A percentile compares a stretch with the other conserved stretches of the same genome.
Evolutionary conservation across 2,797 vertebrate species (phyloP).

Genomic region (Epinephelus coioides): DNA sequence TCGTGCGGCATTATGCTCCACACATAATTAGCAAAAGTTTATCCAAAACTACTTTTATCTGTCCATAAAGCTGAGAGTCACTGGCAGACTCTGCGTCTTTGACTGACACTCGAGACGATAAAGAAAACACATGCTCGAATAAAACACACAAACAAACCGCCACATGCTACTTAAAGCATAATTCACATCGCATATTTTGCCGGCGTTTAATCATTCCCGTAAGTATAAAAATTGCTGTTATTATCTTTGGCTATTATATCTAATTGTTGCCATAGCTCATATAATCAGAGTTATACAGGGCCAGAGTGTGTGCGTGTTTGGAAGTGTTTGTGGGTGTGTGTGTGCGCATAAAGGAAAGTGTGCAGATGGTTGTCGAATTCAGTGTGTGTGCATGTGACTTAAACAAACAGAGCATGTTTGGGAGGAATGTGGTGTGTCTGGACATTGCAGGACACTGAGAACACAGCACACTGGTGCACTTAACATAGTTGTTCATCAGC

Average conservation of each 20-base stretch:
- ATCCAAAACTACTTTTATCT: slow-evolving; percentile 43
- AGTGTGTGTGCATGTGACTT: slow-evolving; percentile 37
- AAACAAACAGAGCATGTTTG: slow-evolving; percentile 65
- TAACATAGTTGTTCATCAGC: slow-evolving; percentile 70
- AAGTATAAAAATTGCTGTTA: slow-evolving; percentile 72
- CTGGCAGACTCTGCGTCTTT: slow-evolving; percentile 31
- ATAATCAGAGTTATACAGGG: slow-evolving; percentile 55
- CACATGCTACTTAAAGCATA: slow-evolving; percentile 61
- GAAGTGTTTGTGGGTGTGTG: slow-evolving; percentile 36
- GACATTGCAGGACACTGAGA: slow-evolving; percentile 60
- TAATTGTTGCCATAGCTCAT: slow-evolving; percentile 77
- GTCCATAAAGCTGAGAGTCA: slow-evolving; percentile 41
- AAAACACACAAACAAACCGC: slow-evolving; percentile 69
- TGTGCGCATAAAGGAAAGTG: slow-evolving; percentile 23
- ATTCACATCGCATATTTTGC: slow-evolving; percentile 72
- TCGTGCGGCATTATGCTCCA: slow-evolving; percentile 19
- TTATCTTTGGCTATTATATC: slow-evolving; percentile 73
- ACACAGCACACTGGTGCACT: slow-evolving; percentile 47
- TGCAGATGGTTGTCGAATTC: slow-evolving; percentile 17
- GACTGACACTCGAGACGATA: slow-evolving; percentile 57
- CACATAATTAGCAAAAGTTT: slow-evolving; percentile 37
- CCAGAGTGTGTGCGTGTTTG: slow-evolving; percentile 45
- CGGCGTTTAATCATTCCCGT: slow-evolving; percentile 70
- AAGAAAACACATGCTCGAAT: slow-evolving; percentile 62
- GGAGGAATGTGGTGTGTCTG: slow-evolving; percentile 69